Evolutionary conservation across 2,113 vertebrate species (phyloP).

Genomic region (Chinchilla lanigera): DNA sequence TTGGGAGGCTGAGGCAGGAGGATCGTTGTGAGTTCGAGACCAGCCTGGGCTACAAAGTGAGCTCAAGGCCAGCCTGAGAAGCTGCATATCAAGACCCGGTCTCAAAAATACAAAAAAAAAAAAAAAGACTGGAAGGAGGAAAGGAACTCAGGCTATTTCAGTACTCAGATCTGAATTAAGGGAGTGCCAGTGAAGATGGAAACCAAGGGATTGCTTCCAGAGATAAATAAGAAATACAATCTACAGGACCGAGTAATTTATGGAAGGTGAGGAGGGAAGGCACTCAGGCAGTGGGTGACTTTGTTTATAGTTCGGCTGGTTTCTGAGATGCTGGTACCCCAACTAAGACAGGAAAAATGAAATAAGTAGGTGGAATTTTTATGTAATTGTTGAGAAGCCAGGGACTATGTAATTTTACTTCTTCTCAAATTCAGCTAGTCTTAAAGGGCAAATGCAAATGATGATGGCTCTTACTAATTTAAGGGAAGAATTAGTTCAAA

Average conservation of each 20-base stretch:
- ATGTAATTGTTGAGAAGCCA: constrained; percentile 16
- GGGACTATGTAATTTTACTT: background rate
- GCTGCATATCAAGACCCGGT: no score
- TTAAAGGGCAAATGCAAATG: constrained; percentile 12
- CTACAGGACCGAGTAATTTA: background rate
- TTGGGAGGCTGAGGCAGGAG: no score
- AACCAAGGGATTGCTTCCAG: background rate
- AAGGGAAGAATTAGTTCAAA: background rate
- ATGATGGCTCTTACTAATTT: background rate
- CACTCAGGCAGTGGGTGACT: background rate
- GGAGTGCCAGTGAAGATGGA: background rate
- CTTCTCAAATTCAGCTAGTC: background rate
- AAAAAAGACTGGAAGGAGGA: no score
- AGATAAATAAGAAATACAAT: background rate
- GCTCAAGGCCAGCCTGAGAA: no score
- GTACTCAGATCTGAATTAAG: background rate
- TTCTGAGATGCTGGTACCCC: background rate
- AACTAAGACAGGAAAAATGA: background rate
- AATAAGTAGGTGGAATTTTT: background rate
- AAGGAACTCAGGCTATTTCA: background rate
- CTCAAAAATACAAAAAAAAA: no score
- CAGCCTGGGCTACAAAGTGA: no score
- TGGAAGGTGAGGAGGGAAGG: background rate
- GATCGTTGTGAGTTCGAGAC: no score
- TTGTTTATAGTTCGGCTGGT: background rate